Evolutionary conservation across 2,797 vertebrate genomes (phyloP).

Genomic region (Gallinago solitaria): DNA sequence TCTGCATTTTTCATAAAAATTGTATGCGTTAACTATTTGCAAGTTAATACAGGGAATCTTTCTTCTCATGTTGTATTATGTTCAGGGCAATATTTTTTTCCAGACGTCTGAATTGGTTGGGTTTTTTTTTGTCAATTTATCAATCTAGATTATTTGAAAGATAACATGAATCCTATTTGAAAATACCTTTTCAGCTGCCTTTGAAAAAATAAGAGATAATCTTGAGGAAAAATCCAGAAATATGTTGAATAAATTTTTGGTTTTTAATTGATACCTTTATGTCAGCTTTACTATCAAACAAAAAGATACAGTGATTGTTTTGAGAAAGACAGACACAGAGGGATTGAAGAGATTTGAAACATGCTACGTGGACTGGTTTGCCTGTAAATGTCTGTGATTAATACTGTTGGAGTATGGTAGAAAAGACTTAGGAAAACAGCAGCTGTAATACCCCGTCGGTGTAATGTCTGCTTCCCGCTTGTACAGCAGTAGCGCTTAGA

Average conservation of each 20-base stretch:
- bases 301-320: neutral
- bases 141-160: neutral
- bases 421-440: neutral
- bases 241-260: neutral
- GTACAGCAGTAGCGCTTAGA: neutral
- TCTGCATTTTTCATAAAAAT: neutral
- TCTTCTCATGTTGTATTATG: neutral
- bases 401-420: neutral
- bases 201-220: slow-evolving; percentile 18
- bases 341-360: neutral
- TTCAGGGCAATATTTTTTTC: neutral
- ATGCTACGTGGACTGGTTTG: neutral
- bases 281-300: neutral
- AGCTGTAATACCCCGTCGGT: neutral
- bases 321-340: neutral
- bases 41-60: neutral
- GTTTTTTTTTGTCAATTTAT: neutral
- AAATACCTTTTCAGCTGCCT: slow-evolving; percentile 13
- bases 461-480: neutral
- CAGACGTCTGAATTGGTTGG: neutral
- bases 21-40: neutral
- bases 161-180: slow-evolving; percentile 8
- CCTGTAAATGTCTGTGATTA: neutral
- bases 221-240: neutral
- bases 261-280: neutral